Conservation (phyloP, 2,113 vertebrate species). For the Apeltes quadracus region DNA sequence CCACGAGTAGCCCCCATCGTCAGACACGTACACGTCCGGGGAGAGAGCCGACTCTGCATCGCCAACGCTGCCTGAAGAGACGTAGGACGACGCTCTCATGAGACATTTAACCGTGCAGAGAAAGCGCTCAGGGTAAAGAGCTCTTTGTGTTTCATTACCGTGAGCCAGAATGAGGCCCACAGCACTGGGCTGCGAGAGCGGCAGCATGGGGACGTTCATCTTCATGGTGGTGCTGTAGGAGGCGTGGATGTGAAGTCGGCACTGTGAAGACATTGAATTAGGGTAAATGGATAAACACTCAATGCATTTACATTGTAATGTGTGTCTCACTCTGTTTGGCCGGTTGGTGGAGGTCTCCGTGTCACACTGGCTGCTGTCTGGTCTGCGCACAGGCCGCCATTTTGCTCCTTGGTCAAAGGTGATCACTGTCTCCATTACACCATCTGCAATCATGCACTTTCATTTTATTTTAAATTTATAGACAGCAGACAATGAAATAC, state of each 20-base stretch:
- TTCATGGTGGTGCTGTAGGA: conserved; percentile 92
- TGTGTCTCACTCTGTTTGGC: conserved; percentile 66
- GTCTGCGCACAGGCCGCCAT: conserved; percentile 86
- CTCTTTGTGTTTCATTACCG: conserved; percentile 75
- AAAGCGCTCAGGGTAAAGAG: neutral
- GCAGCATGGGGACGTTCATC: conserved; percentile 90
- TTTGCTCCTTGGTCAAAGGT: conserved; percentile 91
- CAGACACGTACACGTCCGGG: conserved; percentile 92
- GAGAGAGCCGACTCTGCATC: conserved; percentile 86
- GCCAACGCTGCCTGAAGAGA: conserved; percentile 86
- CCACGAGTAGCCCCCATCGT: conserved; percentile 95
- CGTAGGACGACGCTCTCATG: neutral
- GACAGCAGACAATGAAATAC: neutral
- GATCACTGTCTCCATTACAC: conserved; percentile 88
- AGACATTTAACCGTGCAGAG: neutral
- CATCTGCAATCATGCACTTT: conserved; percentile 72
- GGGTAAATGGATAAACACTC: neutral
- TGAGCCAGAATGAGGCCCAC: conserved; percentile 93
- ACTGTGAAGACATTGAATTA: too few species aligned
- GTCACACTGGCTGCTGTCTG: conserved; percentile 87
- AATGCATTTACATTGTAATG: neutral
- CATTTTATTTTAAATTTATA: neutral
- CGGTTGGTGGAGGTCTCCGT: conserved; percentile 62
- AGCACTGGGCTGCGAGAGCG: conserved; percentile 89
- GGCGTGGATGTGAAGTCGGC: conserved; percentile 92